Percentiles rank a stretch among this genome's conserved stretches.
phyloP scores from a whole-genome alignment of 2,113 vertebrate genomes.

The Labrus mixtus region DNA sequence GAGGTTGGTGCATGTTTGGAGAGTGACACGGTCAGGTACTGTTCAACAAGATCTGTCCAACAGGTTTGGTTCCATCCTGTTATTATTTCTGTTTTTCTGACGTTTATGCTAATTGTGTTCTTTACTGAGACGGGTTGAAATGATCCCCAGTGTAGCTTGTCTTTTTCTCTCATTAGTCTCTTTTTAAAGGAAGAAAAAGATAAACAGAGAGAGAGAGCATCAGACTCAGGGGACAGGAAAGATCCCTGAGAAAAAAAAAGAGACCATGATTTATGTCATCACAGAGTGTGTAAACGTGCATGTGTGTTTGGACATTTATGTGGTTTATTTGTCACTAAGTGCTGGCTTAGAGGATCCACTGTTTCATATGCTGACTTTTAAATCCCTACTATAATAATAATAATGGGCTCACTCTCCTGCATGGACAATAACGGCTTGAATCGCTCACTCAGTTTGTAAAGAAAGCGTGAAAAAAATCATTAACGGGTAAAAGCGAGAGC shows the following conservation, averaged over 20 bases:
- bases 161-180: constrained; percentile 40
- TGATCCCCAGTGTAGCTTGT: neutral
- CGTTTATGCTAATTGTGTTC: no score
- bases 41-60: no score
- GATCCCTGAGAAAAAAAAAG: neutral
- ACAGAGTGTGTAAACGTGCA: neutral
- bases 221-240: constrained; percentile 1
- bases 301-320: neutral
- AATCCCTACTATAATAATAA: constrained; percentile 17
- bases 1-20: neutral
- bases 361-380: constrained; percentile 37
- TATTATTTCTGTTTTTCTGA: no score
- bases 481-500: constrained; percentile 21
- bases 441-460: constrained; percentile 8
- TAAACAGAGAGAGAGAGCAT: neutral
- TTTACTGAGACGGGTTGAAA: neutral
- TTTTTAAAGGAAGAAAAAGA: constrained; percentile 4
- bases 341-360: constrained; percentile 56
- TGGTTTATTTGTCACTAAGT: constrained; percentile 34
- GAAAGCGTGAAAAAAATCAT: neutral
- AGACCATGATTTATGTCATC: constrained; percentile 35
- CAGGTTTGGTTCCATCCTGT: no score
- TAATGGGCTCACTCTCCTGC: neutral
- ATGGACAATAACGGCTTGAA: constrained; percentile 26
- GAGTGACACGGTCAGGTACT: no score